Evolutionary conservation across 1,140 invertebrate species (phyloP).

Genomic region (Arctopsyche grandis): DNA sequence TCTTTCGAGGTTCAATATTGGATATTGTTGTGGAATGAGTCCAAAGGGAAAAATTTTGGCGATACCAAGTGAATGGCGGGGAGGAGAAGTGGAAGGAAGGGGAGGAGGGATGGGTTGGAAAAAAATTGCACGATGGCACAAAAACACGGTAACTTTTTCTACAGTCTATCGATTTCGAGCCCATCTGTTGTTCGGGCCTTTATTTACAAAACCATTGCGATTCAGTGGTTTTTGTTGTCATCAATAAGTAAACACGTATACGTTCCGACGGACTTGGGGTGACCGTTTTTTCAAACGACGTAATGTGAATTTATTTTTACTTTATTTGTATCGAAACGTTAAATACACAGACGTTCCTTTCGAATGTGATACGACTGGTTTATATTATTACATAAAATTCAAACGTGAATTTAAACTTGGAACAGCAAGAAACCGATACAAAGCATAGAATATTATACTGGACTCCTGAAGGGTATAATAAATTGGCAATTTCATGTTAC

Average conservation of each 20-base stretch:
- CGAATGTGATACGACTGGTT: no score
- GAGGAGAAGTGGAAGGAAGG: not conserved
- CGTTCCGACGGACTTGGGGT: not conserved
- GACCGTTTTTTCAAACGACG: not conserved
- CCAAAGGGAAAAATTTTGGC: conserved; percentile 21
- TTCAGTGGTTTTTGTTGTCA: conserved; percentile 3
- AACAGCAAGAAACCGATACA: no score
- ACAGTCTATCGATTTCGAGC: conserved; percentile 23
- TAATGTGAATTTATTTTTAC: no score
- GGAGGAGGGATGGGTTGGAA: not conserved
- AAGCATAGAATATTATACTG: no score
- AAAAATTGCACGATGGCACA: conserved; percentile 9
- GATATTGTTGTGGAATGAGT: conserved; percentile 20
- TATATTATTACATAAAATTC: no score
- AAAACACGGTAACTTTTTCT: conserved; percentile 15
- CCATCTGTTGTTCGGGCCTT: conserved; percentile 24
- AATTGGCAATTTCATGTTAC: no score
- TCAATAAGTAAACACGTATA: conserved; percentile 9
- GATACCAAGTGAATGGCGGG: not conserved
- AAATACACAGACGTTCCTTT: no score
- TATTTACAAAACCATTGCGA: conserved; percentile 5
- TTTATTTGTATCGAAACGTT: no score
- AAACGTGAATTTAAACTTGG: no score
- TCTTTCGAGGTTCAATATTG: conserved; percentile 10
- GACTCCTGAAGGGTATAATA: no score